phyloP scores from a whole-genome alignment of 1,140 invertebrate species.

The Ostrea edulis region DNA sequence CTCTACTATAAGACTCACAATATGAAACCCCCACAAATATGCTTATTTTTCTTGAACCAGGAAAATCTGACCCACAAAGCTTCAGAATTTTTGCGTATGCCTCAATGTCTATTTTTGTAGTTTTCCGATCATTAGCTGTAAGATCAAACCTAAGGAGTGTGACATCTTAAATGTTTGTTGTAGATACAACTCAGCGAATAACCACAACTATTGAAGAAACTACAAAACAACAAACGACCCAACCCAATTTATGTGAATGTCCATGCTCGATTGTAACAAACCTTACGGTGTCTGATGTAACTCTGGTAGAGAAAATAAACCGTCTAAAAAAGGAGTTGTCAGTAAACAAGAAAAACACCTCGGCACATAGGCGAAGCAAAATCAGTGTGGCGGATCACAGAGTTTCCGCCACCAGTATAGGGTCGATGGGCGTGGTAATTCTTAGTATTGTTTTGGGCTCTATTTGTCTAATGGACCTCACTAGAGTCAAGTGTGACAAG shows the following conservation, averaged over 20 bases:
- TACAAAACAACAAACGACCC: not conserved
- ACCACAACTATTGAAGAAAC: not conserved
- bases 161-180: not conserved
- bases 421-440: conserved; percentile 46
- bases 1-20: no score
- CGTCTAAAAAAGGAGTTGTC: conserved; percentile 46
- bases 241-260: conserved; percentile 42
- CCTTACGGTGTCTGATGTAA: not conserved
- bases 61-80: no score
- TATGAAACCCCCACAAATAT: no score
- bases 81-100: not conserved
- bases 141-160: no score
- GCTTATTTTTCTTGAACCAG: no score
- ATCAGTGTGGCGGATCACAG: conserved; percentile 49
- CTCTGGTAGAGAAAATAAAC: conserved; percentile 44
- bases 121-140: not conserved
- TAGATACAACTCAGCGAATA: not conserved
- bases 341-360: conserved; percentile 50
- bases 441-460: conserved; percentile 38
- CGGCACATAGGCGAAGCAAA: conserved; percentile 46
- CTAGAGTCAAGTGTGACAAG: not conserved
- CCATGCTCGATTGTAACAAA: not conserved
- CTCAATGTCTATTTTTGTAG: not conserved
- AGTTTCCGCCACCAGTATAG: conserved; percentile 47
- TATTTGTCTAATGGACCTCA: conserved; percentile 50